Base-by-base conservation (phyloP, 2,888 invertebrate genomes). In the Scaptomyza tumidula region DNA sequence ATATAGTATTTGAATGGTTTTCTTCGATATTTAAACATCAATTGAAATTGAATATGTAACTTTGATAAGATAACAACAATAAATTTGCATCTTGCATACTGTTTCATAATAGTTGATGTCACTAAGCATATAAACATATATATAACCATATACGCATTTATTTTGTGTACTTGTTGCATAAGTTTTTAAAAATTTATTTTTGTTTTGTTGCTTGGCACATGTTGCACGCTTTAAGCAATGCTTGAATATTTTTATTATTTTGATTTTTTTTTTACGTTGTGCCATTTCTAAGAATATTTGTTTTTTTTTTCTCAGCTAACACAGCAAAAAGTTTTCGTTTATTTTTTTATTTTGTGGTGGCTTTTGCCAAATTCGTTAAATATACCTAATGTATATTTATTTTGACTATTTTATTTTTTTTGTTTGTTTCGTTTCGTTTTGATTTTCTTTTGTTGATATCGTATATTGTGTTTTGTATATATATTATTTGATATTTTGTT, bases 151-250 rank as follows among this genome's bases (percentile, higher is more conserved):
- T 16, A 29, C 45, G 10, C 29, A 39, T 50, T n/a, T 53, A 13
- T 24, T 27, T 29, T 35, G 10, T 48, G 24, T 29, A 33, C 46
- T 39, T 31, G 13, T 35, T 44, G 27, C 35, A 48, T 27, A 43
- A 19, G 11, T 24, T 50, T 46, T 46, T 49, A 49, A 57, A 54
- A 58, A 46, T 57, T 71, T 27, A 31, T 45, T 60, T 63, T 48
- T 31, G 41, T 46, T 14, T 60, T 55, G 35, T 69, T 64, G 46
- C 79, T 75, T 75, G 75, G 76, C 80, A 76, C 80, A 79, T 60
- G 58, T 57, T 9, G 59, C 68, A 63, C 37, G 73, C 73, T 61
- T 16, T 56, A 29, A 31, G 73, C 70, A 56, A 53, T 60, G 65
- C 58, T 58, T 63, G 9, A 53, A 44, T 58, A 37, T 44, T 43